Conservation (phyloP, 1,140 invertebrate species). For the Brachionus angularis region DNA sequence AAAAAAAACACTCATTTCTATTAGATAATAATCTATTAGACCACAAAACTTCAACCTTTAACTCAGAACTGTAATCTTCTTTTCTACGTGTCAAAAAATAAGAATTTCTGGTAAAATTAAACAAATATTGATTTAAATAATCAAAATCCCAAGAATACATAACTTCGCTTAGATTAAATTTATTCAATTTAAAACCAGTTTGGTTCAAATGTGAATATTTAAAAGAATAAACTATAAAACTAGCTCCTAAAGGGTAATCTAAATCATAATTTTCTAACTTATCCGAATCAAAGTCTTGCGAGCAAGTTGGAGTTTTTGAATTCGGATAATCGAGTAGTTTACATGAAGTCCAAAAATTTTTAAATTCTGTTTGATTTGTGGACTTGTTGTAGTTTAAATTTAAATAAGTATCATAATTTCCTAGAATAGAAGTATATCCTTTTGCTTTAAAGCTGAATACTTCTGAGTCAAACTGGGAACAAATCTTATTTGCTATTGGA, state of each 20-base stretch:
- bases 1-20: background rate
- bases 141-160: background rate
- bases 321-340: conserved; percentile 1
- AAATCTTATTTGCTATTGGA: conserved; percentile 3
- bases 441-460: conserved; percentile 16
- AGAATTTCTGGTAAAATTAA: background rate
- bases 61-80: background rate
- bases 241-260: background rate
- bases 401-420: background rate
- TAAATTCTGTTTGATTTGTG: background rate
- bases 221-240: conserved; percentile 6
- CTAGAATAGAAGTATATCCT: conserved; percentile 7
- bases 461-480: conserved; percentile 4
- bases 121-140: background rate
- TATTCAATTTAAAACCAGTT: conserved; percentile 3
- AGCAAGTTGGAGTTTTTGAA: background rate
- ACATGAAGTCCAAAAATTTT: conserved; percentile 22
- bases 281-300: background rate
- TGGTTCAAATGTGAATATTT: conserved; percentile 4
- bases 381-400: background rate
- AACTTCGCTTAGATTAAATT: background rate
- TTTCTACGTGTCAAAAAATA: background rate
- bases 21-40: background rate
- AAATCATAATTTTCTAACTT: conserved; percentile 4
- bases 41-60: too few relatives aligned